Conservation (phyloP, 2,113 vertebrate species). For the Heloderma charlesbogerti region DNA sequence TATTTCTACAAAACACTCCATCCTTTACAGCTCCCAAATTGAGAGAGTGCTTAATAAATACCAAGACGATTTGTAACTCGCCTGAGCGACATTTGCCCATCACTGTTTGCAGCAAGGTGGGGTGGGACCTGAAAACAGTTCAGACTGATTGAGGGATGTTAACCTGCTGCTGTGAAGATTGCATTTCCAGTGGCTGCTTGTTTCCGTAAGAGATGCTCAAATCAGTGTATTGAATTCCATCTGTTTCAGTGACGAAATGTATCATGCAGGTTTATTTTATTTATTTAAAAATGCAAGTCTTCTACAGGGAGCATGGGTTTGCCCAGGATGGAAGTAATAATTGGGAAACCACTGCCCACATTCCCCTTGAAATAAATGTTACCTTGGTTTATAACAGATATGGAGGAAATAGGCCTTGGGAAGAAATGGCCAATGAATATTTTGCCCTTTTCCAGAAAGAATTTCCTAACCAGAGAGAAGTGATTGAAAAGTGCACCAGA, state of each 20-base stretch:
- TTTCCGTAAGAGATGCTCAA: not conserved
- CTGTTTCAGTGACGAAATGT: not conserved
- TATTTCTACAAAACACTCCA: no score
- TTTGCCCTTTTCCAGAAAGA: constrained; percentile 9
- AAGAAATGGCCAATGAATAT: not conserved
- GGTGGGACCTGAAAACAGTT: no score
- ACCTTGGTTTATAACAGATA: not conserved
- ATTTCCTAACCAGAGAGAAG: constrained; percentile 16
- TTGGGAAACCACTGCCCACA: not conserved
- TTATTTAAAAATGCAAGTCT: not conserved
- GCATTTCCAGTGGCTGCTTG: no score
- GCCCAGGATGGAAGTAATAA: no score
- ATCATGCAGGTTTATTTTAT: not conserved
- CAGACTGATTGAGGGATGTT: no score
- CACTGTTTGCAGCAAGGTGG: no score
- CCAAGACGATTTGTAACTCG: no score
- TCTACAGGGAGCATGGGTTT: not conserved
- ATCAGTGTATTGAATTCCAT: not conserved
- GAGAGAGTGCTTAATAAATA: not conserved
- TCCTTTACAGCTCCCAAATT: no score
- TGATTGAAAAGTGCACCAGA: not conserved
- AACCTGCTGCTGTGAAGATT: no score
- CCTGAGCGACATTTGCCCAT: no score
- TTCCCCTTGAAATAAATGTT: not conserved
- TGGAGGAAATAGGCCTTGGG: not conserved